A percentile compares a stretch with the other conserved stretches of the same genome.
These are phyloP conservation scores for Mamestra brassicae DNA, from an alignment of 2,888 invertebrate genomes.

Conservation along the genomic window DNA sequence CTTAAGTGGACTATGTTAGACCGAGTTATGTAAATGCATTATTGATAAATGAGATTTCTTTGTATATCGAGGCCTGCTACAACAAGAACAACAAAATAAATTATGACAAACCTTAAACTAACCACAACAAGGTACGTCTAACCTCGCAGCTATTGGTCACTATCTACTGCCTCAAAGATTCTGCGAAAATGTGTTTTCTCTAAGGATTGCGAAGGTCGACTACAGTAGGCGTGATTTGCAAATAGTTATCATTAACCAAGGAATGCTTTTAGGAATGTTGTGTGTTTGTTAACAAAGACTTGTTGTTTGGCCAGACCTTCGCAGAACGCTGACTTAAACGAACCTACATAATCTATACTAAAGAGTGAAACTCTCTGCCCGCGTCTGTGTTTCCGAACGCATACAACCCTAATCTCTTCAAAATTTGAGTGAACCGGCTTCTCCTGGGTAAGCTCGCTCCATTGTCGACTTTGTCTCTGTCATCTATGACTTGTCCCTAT, in stretches of 20 bases:
- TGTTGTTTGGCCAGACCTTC: not conserved
- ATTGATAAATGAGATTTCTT: too few relatives aligned
- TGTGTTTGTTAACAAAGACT: slow-evolving; percentile 20
- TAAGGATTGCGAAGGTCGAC: slow-evolving; percentile 39
- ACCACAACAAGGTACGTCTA: too few relatives aligned
- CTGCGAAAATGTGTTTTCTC: slow-evolving; percentile 36
- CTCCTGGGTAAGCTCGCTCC: too few relatives aligned
- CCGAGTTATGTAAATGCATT: too few relatives aligned
- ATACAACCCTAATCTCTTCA: too few relatives aligned
- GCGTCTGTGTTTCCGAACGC: too few relatives aligned
- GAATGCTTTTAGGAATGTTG: slow-evolving; percentile 30
- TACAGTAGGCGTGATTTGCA: slow-evolving; percentile 13
- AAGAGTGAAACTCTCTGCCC: too few relatives aligned
- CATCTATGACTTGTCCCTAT: too few relatives aligned
- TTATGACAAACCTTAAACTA: not conserved
- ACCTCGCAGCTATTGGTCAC: not conserved
- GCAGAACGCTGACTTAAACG: not conserved
- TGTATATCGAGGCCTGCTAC: too few relatives aligned
- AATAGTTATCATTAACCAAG: slow-evolving; percentile 8
- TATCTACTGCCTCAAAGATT: not conserved
- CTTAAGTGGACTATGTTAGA: too few relatives aligned
- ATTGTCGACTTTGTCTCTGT: too few relatives aligned
- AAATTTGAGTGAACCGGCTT: too few relatives aligned
- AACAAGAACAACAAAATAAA: not conserved
- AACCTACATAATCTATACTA: not conserved